Percentiles rank a stretch among this genome's conserved stretches.
Evolutionary conservation across 2,113 vertebrate species (phyloP).

Genomic region (Crocuta crocuta): DNA sequence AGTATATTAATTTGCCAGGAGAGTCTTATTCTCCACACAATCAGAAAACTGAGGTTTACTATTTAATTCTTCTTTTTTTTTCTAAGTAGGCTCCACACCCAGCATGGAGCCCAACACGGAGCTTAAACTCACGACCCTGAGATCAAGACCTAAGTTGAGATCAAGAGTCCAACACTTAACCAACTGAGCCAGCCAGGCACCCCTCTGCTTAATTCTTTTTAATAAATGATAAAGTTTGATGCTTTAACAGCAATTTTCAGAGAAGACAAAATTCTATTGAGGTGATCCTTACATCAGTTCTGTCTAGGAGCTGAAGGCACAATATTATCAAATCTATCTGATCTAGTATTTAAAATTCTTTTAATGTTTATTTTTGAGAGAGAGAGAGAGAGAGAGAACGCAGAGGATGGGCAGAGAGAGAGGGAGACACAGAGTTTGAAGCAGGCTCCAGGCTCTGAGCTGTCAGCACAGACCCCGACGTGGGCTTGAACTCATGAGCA

Average conservation of each 20-base stretch:
- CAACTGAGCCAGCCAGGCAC: background rate
- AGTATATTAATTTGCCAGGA: background rate
- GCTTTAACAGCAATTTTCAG: constrained; percentile 1
- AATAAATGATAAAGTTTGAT: background rate
- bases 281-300: background rate
- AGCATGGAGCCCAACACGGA: background rate
- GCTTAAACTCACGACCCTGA: background rate
- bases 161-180: background rate
- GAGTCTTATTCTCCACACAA: background rate
- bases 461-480: background rate
- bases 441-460: background rate
- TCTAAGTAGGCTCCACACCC: background rate
- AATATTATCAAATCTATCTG: background rate
- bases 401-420: background rate
- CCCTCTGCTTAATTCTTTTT: background rate
- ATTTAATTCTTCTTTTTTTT: background rate
- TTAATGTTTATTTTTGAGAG: background rate
- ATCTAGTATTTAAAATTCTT: background rate
- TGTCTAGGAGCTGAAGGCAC: background rate
- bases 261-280: background rate
- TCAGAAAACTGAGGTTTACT: background rate
- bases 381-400: background rate
- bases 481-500: background rate
- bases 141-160: background rate
- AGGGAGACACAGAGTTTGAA: background rate